phyloP scores from a whole-genome alignment of 2,113 vertebrate species.

The Chroicocephalus ridibundus region DNA sequence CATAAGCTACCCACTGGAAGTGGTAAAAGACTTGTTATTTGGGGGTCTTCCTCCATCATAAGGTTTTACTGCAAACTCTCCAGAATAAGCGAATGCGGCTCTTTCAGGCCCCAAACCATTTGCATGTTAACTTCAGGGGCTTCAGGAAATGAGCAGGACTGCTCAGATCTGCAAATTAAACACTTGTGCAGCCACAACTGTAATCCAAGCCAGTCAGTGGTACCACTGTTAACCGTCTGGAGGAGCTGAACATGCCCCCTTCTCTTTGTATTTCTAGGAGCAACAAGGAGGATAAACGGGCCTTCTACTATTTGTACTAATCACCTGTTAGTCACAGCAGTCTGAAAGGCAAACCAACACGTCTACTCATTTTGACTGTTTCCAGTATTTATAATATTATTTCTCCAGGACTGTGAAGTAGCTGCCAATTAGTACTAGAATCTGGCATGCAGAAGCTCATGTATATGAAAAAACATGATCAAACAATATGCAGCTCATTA shows the following conservation, averaged over 20 bases:
- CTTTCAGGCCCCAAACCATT: background rate
- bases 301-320: background rate
- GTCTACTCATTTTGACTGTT: conserved; percentile 6
- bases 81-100: background rate
- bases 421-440: conserved; percentile 43
- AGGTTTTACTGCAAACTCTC: background rate
- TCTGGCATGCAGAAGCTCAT: conserved; percentile 26
- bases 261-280: background rate
- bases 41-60: background rate
- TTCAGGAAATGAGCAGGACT: background rate
- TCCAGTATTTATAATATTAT: conserved; percentile 8
- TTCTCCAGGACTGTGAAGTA: conserved; percentile 20
- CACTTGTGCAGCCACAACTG: background rate
- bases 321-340: conserved; percentile 5
- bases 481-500: conserved; percentile 56
- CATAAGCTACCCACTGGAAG: background rate
- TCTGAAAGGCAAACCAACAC: conserved; percentile 38
- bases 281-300: background rate
- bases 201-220: background rate
- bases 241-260: background rate
- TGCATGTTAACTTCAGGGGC: background rate
- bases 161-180: background rate
- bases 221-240: background rate
- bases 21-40: background rate
- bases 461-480: conserved; percentile 7